These are phyloP conservation scores for Oscheius sp. DNA, from an alignment of 2,888 invertebrate genomes.

Conservation along the genomic window DNA sequence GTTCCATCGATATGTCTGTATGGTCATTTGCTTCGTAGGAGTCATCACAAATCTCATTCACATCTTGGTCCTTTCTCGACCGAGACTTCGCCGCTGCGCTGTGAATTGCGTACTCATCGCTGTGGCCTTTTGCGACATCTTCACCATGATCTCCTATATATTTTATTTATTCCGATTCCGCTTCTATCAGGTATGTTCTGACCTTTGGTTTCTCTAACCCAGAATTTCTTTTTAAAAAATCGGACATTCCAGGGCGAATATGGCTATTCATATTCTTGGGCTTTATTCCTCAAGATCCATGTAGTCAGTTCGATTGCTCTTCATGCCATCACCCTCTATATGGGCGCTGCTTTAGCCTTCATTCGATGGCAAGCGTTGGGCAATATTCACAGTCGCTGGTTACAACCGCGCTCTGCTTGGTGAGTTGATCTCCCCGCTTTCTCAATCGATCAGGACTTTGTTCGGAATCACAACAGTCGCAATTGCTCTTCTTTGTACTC, in stretches of 20 bases:
- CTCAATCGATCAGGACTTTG: conserved; percentile 40
- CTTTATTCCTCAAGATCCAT: conserved; percentile 53
- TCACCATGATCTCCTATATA: conserved; percentile 58
- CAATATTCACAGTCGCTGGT: conserved; percentile 58
- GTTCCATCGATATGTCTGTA: conserved; percentile 58
- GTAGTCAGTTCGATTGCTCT: conserved; percentile 59
- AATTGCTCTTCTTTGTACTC: conserved; percentile 51
- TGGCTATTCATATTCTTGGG: conserved; percentile 53
- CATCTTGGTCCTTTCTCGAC: conserved; percentile 53
- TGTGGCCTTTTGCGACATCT: conserved; percentile 60
- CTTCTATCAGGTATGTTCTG: conserved; percentile 51
- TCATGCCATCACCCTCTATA: conserved; percentile 61
- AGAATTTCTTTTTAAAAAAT: background rate
- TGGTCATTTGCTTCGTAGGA: conserved; percentile 57
- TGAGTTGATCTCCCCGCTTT: conserved; percentile 19
- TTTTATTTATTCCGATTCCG: conserved; percentile 55
- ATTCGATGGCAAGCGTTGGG: conserved; percentile 59
- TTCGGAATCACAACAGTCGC: conserved; percentile 45
- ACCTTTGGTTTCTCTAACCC: no score
- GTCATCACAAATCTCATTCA: conserved; percentile 57
- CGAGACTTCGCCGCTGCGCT: conserved; percentile 49
- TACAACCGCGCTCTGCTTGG: conserved; percentile 56
- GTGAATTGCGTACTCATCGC: conserved; percentile 60
- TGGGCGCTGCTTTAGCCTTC: conserved; percentile 59
- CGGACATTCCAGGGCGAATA: conserved; percentile 33